Evolutionary conservation across 2,113 vertebrate species (phyloP).

Genomic region (Miniopterus natalensis): DNA sequence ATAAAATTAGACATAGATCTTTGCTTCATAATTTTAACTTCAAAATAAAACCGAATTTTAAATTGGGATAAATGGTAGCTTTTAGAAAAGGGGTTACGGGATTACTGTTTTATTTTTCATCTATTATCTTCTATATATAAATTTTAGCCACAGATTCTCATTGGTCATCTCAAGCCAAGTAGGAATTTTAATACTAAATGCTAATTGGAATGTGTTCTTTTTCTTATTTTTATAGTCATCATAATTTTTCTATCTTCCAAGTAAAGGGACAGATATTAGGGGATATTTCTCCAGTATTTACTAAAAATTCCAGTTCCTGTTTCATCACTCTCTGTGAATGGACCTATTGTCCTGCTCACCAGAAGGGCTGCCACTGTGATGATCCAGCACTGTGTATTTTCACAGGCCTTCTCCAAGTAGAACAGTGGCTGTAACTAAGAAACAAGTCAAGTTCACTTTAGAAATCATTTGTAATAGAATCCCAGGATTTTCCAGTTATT

Average conservation of each 20-base stretch:
- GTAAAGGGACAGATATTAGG: background rate
- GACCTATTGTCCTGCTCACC: background rate
- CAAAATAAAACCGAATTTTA: conserved; percentile 1
- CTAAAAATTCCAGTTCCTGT: conserved; percentile 33
- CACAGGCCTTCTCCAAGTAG: background rate
- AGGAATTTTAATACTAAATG: background rate
- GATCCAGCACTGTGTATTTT: background rate
- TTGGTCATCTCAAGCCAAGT: background rate
- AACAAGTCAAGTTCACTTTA: background rate
- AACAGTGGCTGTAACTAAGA: background rate
- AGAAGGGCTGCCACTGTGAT: background rate
- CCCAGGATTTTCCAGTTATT: conserved; percentile 38
- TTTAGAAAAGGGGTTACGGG: background rate
- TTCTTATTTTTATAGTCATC: background rate
- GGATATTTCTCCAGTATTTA: conserved; percentile 1
- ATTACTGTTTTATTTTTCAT: background rate
- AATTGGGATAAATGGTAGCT: background rate
- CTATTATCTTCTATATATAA: background rate
- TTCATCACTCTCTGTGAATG: conserved; percentile 23
- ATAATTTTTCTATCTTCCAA: conserved; percentile 49
- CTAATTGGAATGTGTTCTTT: conserved; percentile 11
- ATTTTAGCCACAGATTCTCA: conserved; percentile 44
- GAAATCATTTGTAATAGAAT: conserved; percentile 9
- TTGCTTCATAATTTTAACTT: conserved; percentile 29
- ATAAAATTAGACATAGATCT: background rate